Percentiles rank a stretch among this genome's conserved stretches.
These are phyloP conservation scores for Syrrhaptes paradoxus DNA, from an alignment of 2,113 vertebrate genomes.

Conservation along the genomic window DNA sequence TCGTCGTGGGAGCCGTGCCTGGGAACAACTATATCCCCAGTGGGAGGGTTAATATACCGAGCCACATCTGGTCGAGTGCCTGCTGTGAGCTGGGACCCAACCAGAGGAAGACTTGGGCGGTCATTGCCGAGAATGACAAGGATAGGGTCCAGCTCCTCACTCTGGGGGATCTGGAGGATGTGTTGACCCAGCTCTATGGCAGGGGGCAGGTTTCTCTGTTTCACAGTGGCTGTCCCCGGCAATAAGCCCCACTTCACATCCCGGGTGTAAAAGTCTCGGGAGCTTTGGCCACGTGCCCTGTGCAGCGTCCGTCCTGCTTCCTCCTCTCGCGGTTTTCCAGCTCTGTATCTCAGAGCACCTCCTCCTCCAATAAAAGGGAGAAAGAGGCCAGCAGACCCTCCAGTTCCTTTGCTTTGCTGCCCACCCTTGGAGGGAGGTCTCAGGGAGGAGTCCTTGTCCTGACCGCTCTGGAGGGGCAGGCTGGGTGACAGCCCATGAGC, in stretches of 20 bases:
- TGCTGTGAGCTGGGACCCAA: too few relatives aligned
- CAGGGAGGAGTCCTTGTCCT: background rate
- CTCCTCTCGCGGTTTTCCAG: background rate
- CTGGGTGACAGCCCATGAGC: background rate
- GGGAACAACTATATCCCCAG: too few relatives aligned
- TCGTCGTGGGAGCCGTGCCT: too few relatives aligned
- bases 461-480: background rate
- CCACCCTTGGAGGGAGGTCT: background rate
- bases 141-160: too few relatives aligned
- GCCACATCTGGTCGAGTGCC: too few relatives aligned
- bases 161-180: too few relatives aligned
- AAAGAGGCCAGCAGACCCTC: background rate
- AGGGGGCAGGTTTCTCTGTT: too few relatives aligned
- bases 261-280: background rate
- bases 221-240: slow-evolving; percentile 27
- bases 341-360: background rate
- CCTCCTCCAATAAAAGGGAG: background rate
- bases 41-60: too few relatives aligned
- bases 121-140: too few relatives aligned
- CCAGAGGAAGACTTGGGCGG: too few relatives aligned
- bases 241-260: background rate
- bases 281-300: background rate
- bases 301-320: background rate
- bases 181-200: too few relatives aligned
- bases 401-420: background rate